These are phyloP conservation scores for Argya squamiceps DNA, from an alignment of 2,797 vertebrate species.

Conservation along the genomic window DNA sequence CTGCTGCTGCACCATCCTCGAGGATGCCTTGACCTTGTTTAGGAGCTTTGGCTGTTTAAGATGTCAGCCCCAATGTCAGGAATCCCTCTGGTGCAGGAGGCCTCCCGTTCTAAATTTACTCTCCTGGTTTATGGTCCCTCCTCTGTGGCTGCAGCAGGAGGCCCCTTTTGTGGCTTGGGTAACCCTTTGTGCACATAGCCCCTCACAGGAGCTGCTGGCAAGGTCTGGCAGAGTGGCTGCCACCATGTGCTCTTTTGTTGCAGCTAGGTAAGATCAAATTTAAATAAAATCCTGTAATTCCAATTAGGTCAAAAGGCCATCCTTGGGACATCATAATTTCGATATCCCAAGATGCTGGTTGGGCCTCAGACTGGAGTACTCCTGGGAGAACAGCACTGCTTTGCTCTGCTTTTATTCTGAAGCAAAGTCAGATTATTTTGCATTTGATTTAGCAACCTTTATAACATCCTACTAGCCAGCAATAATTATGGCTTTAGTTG, in stretches of 20 bases:
- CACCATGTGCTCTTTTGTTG: background rate
- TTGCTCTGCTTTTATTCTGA: background rate
- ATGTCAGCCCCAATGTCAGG: slow-evolving; percentile 49
- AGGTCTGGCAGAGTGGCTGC: background rate
- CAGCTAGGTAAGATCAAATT: background rate
- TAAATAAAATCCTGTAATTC: background rate
- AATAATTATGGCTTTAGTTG: background rate
- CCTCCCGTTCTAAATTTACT: slow-evolving; percentile 50
- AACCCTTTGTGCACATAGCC: background rate
- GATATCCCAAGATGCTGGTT: background rate
- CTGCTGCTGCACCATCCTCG: background rate
- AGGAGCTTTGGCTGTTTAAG: slow-evolving; percentile 38
- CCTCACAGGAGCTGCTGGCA: background rate
- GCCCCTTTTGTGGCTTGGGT: slow-evolving; percentile 9
- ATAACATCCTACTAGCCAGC: background rate
- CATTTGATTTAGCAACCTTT: background rate
- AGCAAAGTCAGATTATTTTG: background rate
- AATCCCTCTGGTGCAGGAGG: slow-evolving; percentile 38
- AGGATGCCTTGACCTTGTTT: slow-evolving; percentile 44
- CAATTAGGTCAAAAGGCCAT: background rate
- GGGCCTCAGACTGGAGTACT: background rate
- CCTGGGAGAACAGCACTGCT: background rate
- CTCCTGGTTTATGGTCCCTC: slow-evolving; percentile 41
- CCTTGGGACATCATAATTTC: background rate
- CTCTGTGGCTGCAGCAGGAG: slow-evolving; percentile 32